Conservation (phyloP, 2,888 invertebrate species). For the Micropterix aruncella region DNA sequence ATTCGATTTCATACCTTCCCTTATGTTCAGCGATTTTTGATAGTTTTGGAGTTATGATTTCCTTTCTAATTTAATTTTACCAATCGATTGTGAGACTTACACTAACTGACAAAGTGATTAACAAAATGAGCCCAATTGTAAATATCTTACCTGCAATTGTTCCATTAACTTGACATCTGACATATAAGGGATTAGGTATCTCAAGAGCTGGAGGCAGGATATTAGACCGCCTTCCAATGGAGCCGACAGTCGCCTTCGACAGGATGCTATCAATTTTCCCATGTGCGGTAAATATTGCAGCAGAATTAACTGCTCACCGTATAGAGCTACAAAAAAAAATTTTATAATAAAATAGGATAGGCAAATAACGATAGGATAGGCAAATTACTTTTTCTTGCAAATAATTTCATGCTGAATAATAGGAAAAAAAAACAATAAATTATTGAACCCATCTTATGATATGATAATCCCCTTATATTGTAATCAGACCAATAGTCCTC, state of each 20-base stretch:
- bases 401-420: no score
- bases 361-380: no score
- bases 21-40: no score
- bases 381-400: no score
- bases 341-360: no score
- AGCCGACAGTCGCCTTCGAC: slow-evolving; percentile 64
- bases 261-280: slow-evolving; percentile 69
- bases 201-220: slow-evolving; percentile 67
- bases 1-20: no score
- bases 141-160: slow-evolving; percentile 51
- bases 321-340: slow-evolving; percentile 59
- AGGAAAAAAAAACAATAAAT: no score
- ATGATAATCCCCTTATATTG: no score
- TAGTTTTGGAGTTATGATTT: no score
- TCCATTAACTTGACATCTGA: slow-evolving; percentile 79
- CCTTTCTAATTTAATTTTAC: no score
- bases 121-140: slow-evolving; percentile 3
- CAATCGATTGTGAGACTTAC: not conserved
- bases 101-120: not conserved
- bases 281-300: slow-evolving; percentile 85
- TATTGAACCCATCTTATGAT: no score
- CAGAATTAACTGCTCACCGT: slow-evolving; percentile 78
- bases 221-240: slow-evolving; percentile 82
- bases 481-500: no score
- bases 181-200: slow-evolving; percentile 67